phyloP scores from a whole-genome alignment of 2,113 vertebrate species.

The Eulacestoma nigropectus region DNA sequence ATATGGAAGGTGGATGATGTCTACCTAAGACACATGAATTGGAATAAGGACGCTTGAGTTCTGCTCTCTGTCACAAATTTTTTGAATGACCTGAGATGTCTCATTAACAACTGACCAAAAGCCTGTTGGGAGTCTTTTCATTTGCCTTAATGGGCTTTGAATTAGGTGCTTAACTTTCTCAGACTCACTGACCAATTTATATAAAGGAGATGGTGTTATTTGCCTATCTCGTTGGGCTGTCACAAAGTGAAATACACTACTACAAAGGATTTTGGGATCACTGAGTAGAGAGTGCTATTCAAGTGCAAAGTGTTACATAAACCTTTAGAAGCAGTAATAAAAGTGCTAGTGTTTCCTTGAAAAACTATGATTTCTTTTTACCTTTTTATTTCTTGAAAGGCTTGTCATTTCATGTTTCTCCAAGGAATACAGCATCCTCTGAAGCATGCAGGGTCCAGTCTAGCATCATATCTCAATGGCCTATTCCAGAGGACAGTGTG shows the following conservation, averaged over 20 bases:
- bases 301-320: constrained; percentile 6
- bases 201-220: constrained; percentile 27
- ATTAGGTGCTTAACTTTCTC: constrained; percentile 54
- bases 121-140: constrained; percentile 49
- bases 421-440: not conserved
- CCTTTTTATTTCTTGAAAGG: not conserved
- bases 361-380: constrained; percentile 18
- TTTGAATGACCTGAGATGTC: constrained; percentile 39
- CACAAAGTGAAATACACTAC: constrained; percentile 13
- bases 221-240: not conserved
- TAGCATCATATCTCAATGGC: not conserved
- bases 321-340: constrained; percentile 38
- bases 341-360: not conserved
- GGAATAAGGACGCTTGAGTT: constrained; percentile 25
- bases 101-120: constrained; percentile 51
- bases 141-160: constrained; percentile 50
- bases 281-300: not conserved
- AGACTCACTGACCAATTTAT: constrained; percentile 36
- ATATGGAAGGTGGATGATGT: not conserved
- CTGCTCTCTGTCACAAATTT: constrained; percentile 32
- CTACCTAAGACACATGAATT: not conserved
- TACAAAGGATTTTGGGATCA: constrained; percentile 16
- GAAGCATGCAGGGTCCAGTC: not conserved
- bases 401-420: not conserved
- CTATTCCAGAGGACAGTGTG: not conserved